Base-by-base conservation (phyloP, 2,888 invertebrate species). In the Herminia tarsipennalis region DNA sequence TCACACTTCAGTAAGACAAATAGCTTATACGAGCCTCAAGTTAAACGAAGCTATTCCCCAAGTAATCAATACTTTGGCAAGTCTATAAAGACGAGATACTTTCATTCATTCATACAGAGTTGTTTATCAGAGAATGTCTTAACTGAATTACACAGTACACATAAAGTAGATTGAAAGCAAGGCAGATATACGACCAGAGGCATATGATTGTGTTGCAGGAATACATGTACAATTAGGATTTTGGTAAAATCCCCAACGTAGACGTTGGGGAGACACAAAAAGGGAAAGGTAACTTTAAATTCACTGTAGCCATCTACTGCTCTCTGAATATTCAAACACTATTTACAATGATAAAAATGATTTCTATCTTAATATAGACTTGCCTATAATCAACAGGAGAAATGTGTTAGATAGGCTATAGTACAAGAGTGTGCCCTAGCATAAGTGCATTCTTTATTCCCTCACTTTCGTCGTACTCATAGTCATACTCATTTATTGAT, bases 101-200 rank as follows among this genome's bases (percentile, higher is more conserved):
- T 22, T 38, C 29, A 38, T 39, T 17, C 6, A 20, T 20, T 40
- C n/a, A 21, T 33, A 21, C 8, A 3, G 18, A 39, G 47, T 34
- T 25, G 43, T 45, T 35, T 36, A 30, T 39, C 27, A 32, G 36
- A 44, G 27, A 39, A 45, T 22, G 29, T 12, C 29, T 41, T 25
- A 27, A 13, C 43, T 18, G 51, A 43, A 48, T 48, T 22, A 41
- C 24, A 48, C 22, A 30, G 43, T 34, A 28, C 24, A 39, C 56
- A 58, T 45, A 45, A 62, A 49, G 14, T 25, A 48, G 20, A 58
- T 49, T 53, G 49, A 49, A 58, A 53, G 40, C 24, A 30, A 9
- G 33, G 57, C 28, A 45, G 30, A 41, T 29, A 45, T 32, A 36
- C 13, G 27, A 21, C 21, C 21, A n/a, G 16, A 25, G 10, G 25